Percentiles rank a stretch among this genome's conserved stretches.
Conservation (phyloP, 53 echinoderm and acorn worm species). For the Patiria pectinifera region DNA sequence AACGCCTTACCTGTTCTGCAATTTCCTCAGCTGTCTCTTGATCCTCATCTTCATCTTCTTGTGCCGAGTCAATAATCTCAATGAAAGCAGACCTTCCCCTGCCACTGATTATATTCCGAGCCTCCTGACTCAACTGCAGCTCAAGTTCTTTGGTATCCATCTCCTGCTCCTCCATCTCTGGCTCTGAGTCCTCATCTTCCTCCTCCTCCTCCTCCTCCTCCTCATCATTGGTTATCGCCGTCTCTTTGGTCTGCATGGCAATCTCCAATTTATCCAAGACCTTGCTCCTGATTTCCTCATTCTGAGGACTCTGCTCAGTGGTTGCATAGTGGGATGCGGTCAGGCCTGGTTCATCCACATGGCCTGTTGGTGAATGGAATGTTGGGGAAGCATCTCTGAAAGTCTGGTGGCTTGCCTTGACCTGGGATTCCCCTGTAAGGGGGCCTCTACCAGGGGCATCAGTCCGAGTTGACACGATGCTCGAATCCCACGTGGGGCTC, state of each 20-base stretch:
- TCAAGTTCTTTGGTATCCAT: conserved; percentile 58
- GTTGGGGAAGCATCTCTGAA: conserved; percentile 34
- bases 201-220: conserved; percentile 37
- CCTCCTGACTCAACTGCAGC: conserved; percentile 63
- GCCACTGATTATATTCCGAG: conserved; percentile 40
- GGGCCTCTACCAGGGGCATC: conserved; percentile 39
- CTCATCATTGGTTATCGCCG: conserved; percentile 37
- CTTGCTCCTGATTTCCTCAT: conserved; percentile 12
- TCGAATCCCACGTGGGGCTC: conserved; percentile 45
- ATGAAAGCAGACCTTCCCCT: conserved; percentile 39
- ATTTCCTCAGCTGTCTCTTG: conserved; percentile 19
- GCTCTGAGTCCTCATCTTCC: conserved; percentile 10
- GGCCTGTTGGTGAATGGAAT: conserved; percentile 40
- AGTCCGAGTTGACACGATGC: conserved; percentile 62
- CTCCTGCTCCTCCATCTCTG: conserved; percentile 28
- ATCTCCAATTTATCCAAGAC: conserved; percentile 58
- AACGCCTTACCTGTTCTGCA: conserved; percentile 39
- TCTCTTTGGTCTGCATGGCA: conserved; percentile 57
- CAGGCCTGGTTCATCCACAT: conserved; percentile 32
- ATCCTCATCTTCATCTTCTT: conserved; percentile 45
- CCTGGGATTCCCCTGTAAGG: conserved; percentile 23
- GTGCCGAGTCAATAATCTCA: conserved; percentile 51
- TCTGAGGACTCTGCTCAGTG: neutral
- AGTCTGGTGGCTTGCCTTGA: neutral
- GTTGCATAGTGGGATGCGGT: neutral